Evolutionary conservation across 2,113 vertebrate genomes (phyloP), one percentile per base, ranked within the genome.

Genomic region (Nycticorax nycticorax): DNA sequence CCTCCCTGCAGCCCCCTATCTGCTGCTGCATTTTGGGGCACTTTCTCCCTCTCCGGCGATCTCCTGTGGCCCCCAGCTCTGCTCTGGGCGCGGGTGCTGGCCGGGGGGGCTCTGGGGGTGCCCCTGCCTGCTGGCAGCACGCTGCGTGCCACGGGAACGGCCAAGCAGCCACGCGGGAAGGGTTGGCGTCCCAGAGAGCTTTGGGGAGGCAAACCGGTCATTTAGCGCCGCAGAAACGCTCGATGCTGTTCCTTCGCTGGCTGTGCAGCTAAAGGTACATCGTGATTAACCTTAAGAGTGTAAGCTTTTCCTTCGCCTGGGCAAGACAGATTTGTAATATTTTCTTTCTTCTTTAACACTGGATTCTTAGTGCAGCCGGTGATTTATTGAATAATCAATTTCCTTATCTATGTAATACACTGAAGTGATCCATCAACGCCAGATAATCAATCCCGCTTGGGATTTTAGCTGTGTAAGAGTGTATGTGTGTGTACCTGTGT

Each of bases 341-440:
- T 97, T 98, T 92, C 97, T 93, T 96, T 96, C 93, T 93, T 74
- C 96, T 96, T 96, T 72, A 87, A 97, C 82, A 80, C 98, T 74
- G 93, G 97, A 93, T 98, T 96, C 94, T 81, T 57, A 83, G 78
- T 52, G 66, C 88, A 97, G 98, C 93, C 92, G 96, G 93, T 97
- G 98, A 99, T 99, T 98, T 98, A 99, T 98, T 97, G 98, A 98
- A 98, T 98, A 99, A 99, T 99, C 98, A 98, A 99, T 99, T 98
- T 95, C 98, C 99, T 99, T 99, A 99, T 99, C 98, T 98, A 98
- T 81, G 96, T 98, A 98, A 99, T 98, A 98, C 98, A 98, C 97
- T 98, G 97, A 97, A 98, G 98, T 92, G 97, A 98, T 99, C 98
- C 94, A 98, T 99, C 98, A 98, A 87, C 80, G 97, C 94, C 98